Evolutionary conservation across 2,797 vertebrate genomes (phyloP).

Genomic region (Rallus crepitans): DNA sequence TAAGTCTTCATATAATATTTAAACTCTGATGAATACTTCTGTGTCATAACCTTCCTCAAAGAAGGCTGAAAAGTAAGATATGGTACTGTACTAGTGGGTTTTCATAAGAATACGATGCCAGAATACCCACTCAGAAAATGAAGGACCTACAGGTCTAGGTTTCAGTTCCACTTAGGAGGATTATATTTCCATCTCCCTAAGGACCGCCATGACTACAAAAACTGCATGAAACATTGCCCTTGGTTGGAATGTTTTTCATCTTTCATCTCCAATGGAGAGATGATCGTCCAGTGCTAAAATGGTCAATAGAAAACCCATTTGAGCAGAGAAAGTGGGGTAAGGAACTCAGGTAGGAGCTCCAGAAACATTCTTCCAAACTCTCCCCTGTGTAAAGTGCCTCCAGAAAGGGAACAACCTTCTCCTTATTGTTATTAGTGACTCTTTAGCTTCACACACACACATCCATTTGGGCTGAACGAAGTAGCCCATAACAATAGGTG

Average conservation of each 20-base stretch:
- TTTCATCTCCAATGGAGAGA: neutral
- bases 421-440: neutral
- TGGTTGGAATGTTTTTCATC: neutral
- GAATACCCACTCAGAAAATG: neutral
- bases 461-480: neutral
- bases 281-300: neutral
- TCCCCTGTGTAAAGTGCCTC: neutral
- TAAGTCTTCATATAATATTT: neutral
- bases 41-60: neutral
- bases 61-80: neutral
- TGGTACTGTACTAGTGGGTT: rapidly evolving
- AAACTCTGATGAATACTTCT: neutral
- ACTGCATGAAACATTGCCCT: no score
- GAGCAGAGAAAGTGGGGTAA: neutral
- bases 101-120: neutral
- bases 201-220: neutral
- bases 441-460: neutral
- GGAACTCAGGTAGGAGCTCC: neutral
- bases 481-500: rapidly evolving
- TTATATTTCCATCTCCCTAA: neutral
- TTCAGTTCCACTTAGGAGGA: neutral
- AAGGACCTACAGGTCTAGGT: neutral
- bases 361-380: neutral
- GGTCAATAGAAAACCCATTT: neutral
- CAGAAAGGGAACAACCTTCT: neutral